Percentiles rank a stretch among this genome's conserved stretches.
Evolutionary conservation across 2,113 vertebrate genomes (phyloP).

Genomic region (Balaeniceps rex): DNA sequence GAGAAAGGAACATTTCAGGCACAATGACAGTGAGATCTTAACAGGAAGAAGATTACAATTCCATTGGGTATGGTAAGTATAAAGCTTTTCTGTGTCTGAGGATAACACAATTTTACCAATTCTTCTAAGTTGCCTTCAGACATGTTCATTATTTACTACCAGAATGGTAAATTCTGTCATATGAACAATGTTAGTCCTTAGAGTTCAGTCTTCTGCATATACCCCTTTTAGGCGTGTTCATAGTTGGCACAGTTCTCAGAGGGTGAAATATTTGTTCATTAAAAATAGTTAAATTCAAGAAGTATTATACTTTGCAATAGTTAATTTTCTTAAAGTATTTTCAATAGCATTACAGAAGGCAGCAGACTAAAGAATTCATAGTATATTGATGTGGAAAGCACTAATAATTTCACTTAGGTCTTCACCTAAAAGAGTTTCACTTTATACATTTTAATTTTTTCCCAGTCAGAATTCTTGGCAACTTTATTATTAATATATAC

Average conservation of each 20-base stretch:
- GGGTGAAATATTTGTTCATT: neutral
- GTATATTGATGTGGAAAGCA: neutral
- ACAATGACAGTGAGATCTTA: neutral
- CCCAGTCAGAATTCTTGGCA: neutral
- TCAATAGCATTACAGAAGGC: neutral
- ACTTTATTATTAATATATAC: neutral
- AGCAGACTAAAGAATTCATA: neutral
- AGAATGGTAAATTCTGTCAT: neutral
- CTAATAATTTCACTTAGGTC: neutral
- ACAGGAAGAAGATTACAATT: neutral
- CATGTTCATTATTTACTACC: neutral
- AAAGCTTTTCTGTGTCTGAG: neutral
- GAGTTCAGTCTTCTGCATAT: neutral
- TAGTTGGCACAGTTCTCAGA: neutral
- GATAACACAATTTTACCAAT: neutral
- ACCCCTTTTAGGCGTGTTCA: neutral
- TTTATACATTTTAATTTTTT: neutral
- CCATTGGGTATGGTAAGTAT: neutral
- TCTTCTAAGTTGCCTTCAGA: neutral
- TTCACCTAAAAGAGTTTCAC: neutral
- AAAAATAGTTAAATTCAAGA: neutral
- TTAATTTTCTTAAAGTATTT: neutral
- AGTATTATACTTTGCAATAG: neutral
- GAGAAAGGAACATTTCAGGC: neutral
- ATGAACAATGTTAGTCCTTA: neutral